A percentile compares a stretch with the other conserved stretches of the same genome.
Evolutionary conservation across 2,888 invertebrate species (phyloP).

Genomic region (Hybos culiciformis): DNA sequence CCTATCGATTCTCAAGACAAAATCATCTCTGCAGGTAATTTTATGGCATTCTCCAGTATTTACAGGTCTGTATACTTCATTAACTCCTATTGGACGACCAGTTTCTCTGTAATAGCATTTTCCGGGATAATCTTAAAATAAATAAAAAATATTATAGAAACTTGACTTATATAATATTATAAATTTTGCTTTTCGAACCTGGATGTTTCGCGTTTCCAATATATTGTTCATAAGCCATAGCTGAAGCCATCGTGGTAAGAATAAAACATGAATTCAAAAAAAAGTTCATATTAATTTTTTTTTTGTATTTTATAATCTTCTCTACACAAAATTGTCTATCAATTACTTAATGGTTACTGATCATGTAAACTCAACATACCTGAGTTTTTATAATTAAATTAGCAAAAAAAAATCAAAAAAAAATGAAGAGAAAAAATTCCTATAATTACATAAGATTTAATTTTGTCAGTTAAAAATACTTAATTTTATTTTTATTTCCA

Average conservation of each 20-base stretch:
- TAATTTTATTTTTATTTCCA: too few species aligned
- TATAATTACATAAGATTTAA: too few species aligned
- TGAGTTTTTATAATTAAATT: too few species aligned
- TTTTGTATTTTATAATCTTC: background rate
- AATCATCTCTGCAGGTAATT: slow-evolving; percentile 9
- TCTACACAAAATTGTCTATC: too few species aligned
- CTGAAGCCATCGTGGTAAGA: too few species aligned
- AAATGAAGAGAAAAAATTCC: too few species aligned
- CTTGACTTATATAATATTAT: background rate
- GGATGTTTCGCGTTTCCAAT: background rate
- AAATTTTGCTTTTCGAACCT: background rate
- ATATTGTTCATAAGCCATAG: slow-evolving; percentile 1
- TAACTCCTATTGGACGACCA: slow-evolving; percentile 2
- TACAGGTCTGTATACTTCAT: background rate
- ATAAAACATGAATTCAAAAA: background rate
- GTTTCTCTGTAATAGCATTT: slow-evolving; percentile 6
- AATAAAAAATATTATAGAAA: background rate
- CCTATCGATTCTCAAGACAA: slow-evolving; percentile 7
- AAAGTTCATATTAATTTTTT: background rate
- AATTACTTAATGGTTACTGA: too few species aligned
- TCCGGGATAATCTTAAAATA: slow-evolving; percentile 1
- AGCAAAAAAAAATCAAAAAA: too few species aligned
- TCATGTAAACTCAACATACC: too few species aligned
- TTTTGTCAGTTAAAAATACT: too few species aligned
- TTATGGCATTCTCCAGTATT: slow-evolving; percentile 5